Evolutionary conservation across 2,888 invertebrate species (phyloP).

Genomic region (Eilema sororculum): DNA sequence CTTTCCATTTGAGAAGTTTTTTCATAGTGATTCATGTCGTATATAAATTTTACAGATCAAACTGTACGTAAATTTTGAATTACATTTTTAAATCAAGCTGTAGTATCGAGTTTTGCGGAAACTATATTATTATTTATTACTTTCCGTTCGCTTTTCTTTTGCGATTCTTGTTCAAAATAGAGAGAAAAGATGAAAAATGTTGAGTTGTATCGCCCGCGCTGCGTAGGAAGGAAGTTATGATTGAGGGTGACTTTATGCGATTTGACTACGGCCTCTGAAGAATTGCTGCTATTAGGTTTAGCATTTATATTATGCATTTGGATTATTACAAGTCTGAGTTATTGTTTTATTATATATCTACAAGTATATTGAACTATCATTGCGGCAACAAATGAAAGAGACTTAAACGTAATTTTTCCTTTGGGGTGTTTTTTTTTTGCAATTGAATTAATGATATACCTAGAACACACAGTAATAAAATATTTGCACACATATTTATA

Average conservation of each 20-base stretch:
- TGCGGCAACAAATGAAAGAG: not conserved
- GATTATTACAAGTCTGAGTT: slow-evolving; percentile 1
- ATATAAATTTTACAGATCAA: slow-evolving; percentile 19
- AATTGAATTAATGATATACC: too few relatives aligned
- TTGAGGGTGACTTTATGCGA: slow-evolving; percentile 69
- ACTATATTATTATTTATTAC: slow-evolving; percentile 71
- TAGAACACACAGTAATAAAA: too few relatives aligned
- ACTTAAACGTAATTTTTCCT: not conserved
- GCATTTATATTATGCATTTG: slow-evolving; percentile 14
- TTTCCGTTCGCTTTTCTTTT: slow-evolving; percentile 58
- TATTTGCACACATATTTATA: too few relatives aligned
- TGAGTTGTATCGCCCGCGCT: slow-evolving; percentile 50
- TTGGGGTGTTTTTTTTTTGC: not conserved
- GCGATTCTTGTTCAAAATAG: slow-evolving; percentile 68
- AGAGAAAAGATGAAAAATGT: slow-evolving; percentile 62
- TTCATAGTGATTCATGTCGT: slow-evolving; percentile 21
- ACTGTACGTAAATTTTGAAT: slow-evolving; percentile 46
- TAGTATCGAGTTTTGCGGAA: slow-evolving; percentile 62
- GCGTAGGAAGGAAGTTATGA: slow-evolving; percentile 66
- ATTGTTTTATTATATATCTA: not conserved
- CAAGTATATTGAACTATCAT: not conserved
- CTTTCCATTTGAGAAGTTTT: slow-evolving; percentile 62
- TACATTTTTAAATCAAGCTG: slow-evolving; percentile 56
- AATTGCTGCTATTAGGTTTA: slow-evolving; percentile 47
- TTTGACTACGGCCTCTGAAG: slow-evolving; percentile 64